These are phyloP conservation scores for Rhinolophus ferrumequinum DNA, from an alignment of 2,113 vertebrate genomes.

Conservation along the genomic window DNA sequence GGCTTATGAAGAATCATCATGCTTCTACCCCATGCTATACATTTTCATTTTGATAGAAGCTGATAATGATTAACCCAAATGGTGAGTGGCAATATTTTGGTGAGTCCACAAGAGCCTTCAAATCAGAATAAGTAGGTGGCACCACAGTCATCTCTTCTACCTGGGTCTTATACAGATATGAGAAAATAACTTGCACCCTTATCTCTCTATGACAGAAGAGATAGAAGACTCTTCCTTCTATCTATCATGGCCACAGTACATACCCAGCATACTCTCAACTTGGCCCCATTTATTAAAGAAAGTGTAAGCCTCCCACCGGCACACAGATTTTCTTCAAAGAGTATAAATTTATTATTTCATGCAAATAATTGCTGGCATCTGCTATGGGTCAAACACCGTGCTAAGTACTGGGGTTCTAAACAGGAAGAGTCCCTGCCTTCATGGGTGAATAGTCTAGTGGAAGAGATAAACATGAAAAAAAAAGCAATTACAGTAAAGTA, in stretches of 20 bases:
- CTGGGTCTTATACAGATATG: neutral
- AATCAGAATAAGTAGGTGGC: neutral
- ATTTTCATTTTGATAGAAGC: slow-evolving; percentile 24
- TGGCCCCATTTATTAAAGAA: neutral
- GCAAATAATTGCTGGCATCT: neutral
- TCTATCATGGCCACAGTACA: neutral
- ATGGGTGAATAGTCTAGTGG: neutral
- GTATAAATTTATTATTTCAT: neutral
- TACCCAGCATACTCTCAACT: neutral
- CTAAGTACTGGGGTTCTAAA: neutral
- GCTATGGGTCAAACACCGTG: neutral
- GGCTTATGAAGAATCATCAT: neutral
- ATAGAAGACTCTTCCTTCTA: neutral
- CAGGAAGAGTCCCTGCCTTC: neutral
- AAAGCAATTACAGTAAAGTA: neutral
- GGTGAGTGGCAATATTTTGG: neutral
- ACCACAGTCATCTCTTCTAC: neutral
- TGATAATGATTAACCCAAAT: neutral
- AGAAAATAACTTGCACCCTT: neutral
- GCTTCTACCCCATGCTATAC: neutral
- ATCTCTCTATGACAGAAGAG: neutral
- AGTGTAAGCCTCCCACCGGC: neutral
- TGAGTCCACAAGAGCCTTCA: neutral
- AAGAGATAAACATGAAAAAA: neutral
- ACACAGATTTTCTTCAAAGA: neutral